phyloP scores from a whole-genome alignment of 2,113 vertebrate genomes.

The Embiotoca jacksoni region DNA sequence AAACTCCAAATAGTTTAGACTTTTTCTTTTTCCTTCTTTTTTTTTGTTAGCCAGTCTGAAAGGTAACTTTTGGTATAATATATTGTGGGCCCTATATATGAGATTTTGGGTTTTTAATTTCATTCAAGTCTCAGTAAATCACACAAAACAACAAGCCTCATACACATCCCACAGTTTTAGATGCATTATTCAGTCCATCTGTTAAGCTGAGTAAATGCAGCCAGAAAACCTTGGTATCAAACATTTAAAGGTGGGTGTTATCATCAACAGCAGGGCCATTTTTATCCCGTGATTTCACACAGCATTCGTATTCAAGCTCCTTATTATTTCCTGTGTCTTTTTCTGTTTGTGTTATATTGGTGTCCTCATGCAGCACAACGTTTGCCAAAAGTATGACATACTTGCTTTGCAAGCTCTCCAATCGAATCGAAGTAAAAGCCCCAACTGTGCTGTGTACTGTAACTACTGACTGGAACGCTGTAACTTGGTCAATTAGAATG shows the following conservation, averaged over 20 bases:
- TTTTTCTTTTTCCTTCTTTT: neutral
- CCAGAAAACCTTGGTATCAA: constrained; percentile 22
- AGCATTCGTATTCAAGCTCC: constrained; percentile 13
- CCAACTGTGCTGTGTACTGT: neutral
- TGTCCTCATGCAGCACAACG: neutral
- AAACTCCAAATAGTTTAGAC: neutral
- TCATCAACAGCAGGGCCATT: constrained; percentile 27
- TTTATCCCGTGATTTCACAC: constrained; percentile 39
- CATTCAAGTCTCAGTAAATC: constrained; percentile 1
- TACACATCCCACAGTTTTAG: constrained; percentile 11
- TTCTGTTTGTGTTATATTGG: constrained; percentile 18
- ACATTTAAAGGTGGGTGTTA: constrained; percentile 51
- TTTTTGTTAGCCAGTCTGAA: neutral
- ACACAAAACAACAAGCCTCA: neutral
- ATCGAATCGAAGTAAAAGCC: neutral
- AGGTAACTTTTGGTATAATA: neutral
- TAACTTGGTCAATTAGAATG: neutral
- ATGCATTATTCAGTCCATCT: constrained; percentile 35
- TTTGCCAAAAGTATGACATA: constrained; percentile 17
- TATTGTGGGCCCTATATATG: neutral
- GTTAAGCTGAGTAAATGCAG: constrained; percentile 18
- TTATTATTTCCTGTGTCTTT: constrained; percentile 36
- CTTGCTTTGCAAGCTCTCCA: constrained; percentile 16
- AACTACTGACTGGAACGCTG: neutral
- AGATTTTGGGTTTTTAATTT: neutral